Evolutionary conservation across 2,797 vertebrate species (phyloP), one percentile per base, ranked within the genome.

Genomic region (Sebastes paucispinis): DNA sequence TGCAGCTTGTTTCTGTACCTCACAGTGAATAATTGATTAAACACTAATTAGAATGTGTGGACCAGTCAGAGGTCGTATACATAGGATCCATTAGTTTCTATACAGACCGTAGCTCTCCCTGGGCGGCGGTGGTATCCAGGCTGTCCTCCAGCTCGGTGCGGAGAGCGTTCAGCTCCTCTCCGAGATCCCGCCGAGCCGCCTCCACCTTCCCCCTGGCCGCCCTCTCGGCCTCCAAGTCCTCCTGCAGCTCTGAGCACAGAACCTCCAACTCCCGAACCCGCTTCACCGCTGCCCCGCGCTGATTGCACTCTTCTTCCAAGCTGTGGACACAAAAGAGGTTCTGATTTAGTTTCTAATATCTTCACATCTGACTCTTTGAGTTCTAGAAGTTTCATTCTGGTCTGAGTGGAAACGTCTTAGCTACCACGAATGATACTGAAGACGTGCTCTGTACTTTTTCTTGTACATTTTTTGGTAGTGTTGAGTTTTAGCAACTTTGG

Each of bases 91-190:
- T 22, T 1, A 0, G 8, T 4, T 5, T 2, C 1, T 0, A 20
- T 52, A 72, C 88, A 0, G n/a, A 99, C 97, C 97, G 94, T 71
- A 98, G 96, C 69, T 99, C 98, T 77, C 99, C 98, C 88, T 99
- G 98, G 0, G 97, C 97, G 2, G 98, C 98, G 0, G 97, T 99
- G 62, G 97, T 97, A 66, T 99, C 98, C 93, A 99, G 93, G 0
- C 98, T 99, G 92, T 99, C 98, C 89, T 99, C 98, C 87, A 99
- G 95, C 75, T 99, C 98, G 0, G 96, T 97, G 80, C 98, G 98
- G 1, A 99, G 94, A 7, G 97, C 97, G 8, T 99, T 97, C 43
- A 99, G 88, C 83, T 99, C 98, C 79, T 99, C 98, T 20, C 97
- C 98, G 6, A 99, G 86, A 83, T 99, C 98, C 71, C 97, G 94